phyloP scores from a whole-genome alignment of 2,113 vertebrate species.

The Gambusia holbrooki region DNA sequence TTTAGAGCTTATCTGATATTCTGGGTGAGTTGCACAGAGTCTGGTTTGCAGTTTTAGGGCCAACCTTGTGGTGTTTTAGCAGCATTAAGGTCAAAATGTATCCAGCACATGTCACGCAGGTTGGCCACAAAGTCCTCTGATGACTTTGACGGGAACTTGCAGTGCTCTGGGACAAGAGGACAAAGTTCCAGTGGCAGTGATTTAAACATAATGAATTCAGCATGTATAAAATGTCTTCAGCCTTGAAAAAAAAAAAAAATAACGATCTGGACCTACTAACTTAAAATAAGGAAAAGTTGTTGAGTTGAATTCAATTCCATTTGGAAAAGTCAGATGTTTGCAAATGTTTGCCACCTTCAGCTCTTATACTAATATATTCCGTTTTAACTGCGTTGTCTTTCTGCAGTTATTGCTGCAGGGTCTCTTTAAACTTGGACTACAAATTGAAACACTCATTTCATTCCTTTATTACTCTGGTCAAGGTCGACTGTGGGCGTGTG shows the following conservation, averaged over 20 bases:
- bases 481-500: background rate
- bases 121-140: conserved; percentile 9
- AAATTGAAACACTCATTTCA: conserved; percentile 30
- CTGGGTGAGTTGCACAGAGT: conserved; percentile 23
- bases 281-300: conserved; percentile 3
- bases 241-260: conserved; percentile 10
- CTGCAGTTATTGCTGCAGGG: conserved; percentile 10
- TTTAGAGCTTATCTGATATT: conserved; percentile 40
- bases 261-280: conserved; percentile 21
- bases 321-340: conserved; percentile 25
- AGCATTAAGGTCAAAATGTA: conserved; percentile 26
- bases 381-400: conserved; percentile 56
- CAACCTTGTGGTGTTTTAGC: conserved; percentile 20
- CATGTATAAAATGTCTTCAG: background rate
- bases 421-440: background rate
- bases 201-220: background rate
- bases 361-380: conserved; percentile 17
- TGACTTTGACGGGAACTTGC: conserved; percentile 32
- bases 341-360: conserved; percentile 35
- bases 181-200: background rate
- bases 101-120: conserved; percentile 37
- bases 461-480: conserved; percentile 49
- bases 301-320: conserved; percentile 33
- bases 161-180: conserved; percentile 5
- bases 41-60: conserved; percentile 42